A percentile compares a stretch with the other conserved stretches of the same genome.
phyloP scores from a whole-genome alignment of 2,113 vertebrate species.

The Centropus bengalensis region DNA sequence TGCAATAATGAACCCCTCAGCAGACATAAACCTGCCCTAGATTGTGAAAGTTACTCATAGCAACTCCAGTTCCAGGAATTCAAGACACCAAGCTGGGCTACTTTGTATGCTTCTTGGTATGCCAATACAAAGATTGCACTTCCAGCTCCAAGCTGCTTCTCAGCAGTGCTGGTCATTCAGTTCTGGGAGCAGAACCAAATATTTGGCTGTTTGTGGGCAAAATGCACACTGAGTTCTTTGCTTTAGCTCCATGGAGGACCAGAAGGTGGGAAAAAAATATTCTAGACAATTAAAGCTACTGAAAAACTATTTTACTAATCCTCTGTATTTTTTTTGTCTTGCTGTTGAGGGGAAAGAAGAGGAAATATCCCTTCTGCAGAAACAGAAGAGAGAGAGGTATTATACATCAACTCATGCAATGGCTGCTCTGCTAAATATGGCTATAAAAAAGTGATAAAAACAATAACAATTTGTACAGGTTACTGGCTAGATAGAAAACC shows the following conservation, averaged over 20 bases:
- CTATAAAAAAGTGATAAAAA: neutral
- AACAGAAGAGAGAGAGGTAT: fast-evolving
- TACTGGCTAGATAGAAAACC: neutral
- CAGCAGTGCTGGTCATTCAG: neutral
- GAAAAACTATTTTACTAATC: neutral
- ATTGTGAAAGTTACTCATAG: neutral
- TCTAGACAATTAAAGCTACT: neutral
- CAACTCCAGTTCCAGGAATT: neutral
- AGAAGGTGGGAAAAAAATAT: neutral
- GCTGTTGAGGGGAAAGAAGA: neutral
- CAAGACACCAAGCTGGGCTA: neutral
- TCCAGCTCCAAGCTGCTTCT: neutral
- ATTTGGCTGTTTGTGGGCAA: neutral
- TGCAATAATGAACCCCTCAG: neutral
- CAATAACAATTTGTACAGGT: neutral
- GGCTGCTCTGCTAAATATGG: neutral
- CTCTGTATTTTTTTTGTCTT: neutral
- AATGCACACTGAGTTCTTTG: neutral
- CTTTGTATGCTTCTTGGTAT: neutral
- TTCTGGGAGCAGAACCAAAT: conserved; percentile 17
- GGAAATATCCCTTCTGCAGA: neutral
- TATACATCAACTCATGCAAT: neutral
- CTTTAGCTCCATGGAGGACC: neutral
- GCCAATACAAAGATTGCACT: neutral
- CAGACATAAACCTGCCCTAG: neutral